Base-by-base conservation (phyloP, 2,888 invertebrate genomes). In the Catocala fraxini region DNA sequence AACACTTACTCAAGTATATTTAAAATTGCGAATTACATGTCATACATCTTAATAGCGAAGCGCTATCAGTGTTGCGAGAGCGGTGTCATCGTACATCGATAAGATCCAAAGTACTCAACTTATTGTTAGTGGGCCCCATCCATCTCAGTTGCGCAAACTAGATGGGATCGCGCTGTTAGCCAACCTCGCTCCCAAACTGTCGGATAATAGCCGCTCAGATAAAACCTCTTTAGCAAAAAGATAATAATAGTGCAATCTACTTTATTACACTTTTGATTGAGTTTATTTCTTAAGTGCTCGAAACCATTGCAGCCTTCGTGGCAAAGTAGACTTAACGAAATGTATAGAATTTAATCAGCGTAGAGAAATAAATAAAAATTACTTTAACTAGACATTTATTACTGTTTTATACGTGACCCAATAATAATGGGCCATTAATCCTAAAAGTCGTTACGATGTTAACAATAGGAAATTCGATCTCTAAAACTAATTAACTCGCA, bases 61-160 rank as follows among this genome's bases (percentile, higher is more conserved):
- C 35, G 49, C 51, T 73, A 70, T 73, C 64, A 70, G 41, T 46
- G 33, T 68, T 70, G 58, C 65, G 46, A 68, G 61, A 76, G 42
- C 56, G 47, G 41, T 64, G 61, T 70, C 65, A 57, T 59, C 46
- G 59, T 51, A 60, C 15, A 39, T 35, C 60, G 77, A 68, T 77
- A 73, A 77, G 52, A 67, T 9, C 41, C 41, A 39, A 60, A 47
- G 52, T 58, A 70, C 63, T 55, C 57, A 9, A 41, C 52, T 77
- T 63, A 74, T 82, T 80, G 83, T 81, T 71, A 72, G 71, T 58
- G 68, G 75, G 69, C 73, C 67, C 74, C 79, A 83, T 81, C 81
- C 78, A 78, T 85, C 80, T 77, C 56, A 59, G 71, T 87, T 86
- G 83, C 83, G 82, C 75, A 83, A 83, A 75, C 74, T 56, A 46